Percentiles rank a stretch among this genome's conserved stretches.
These are phyloP conservation scores for Varecia variegata DNA, from an alignment of 2,797 vertebrate species.

Conservation along the genomic window DNA sequence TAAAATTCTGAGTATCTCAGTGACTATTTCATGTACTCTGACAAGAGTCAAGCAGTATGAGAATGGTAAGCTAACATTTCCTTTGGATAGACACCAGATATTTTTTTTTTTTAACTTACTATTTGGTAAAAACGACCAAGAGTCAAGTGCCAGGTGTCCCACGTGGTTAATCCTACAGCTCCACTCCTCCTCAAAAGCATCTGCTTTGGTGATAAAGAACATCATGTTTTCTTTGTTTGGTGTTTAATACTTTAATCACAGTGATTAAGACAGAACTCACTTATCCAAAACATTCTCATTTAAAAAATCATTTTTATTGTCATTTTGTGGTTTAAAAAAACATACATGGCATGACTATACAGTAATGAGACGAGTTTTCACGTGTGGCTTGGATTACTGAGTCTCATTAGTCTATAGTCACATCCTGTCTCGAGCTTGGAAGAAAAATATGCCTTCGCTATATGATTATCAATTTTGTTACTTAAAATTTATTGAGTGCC, in stretches of 20 bases:
- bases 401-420: conserved; percentile 79
- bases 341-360: conserved; percentile 78
- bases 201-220: background rate
- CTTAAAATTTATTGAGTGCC: conserved; percentile 80
- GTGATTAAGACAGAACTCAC: conserved; percentile 72
- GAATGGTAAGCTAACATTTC: background rate
- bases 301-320: conserved; percentile 79
- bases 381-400: conserved; percentile 17
- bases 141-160: background rate
- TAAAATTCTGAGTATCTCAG: background rate
- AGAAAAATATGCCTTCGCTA: conserved; percentile 80
- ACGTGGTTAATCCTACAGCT: background rate
- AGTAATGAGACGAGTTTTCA: conserved; percentile 73
- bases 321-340: conserved; percentile 77
- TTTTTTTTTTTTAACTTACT: background rate
- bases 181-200: background rate
- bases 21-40: background rate
- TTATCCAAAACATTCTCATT: conserved; percentile 71
- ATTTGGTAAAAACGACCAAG: background rate
- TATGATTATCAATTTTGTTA: conserved; percentile 75
- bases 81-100: background rate
- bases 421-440: conserved; percentile 70
- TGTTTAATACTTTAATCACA: background rate
- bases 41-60: background rate
- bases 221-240: background rate